Conservation (phyloP, 1,140 invertebrate genomes). For the Microvelia longipes region DNA sequence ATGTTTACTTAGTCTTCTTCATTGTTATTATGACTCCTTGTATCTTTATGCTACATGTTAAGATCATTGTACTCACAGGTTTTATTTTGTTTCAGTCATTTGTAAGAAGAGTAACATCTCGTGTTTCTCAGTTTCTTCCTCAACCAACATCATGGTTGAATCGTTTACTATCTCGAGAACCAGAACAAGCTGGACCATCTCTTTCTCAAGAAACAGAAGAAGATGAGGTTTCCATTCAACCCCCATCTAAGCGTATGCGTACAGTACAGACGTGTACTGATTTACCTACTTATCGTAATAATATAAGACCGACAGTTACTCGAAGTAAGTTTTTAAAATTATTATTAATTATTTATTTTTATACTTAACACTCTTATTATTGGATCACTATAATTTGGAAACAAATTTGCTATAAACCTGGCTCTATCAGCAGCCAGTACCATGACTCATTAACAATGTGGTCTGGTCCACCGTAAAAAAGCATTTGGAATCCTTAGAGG, state of each 20-base stretch:
- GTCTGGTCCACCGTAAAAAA: too few relatives aligned
- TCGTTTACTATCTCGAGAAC: slow-evolving; percentile 1
- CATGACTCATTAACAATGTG: too few relatives aligned
- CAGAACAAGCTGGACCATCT: not conserved
- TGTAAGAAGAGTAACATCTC: slow-evolving; percentile 5
- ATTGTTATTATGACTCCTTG: too few relatives aligned
- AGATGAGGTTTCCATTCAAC: slow-evolving; percentile 1
- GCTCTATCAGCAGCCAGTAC: too few relatives aligned
- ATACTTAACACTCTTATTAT: too few relatives aligned
- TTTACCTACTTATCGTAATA: slow-evolving; percentile 3
- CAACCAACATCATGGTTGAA: slow-evolving; percentile 10
- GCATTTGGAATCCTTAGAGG: too few relatives aligned
- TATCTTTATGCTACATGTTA: too few relatives aligned
- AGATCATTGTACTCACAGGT: too few relatives aligned
- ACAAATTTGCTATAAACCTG: too few relatives aligned
- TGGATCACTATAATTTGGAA: too few relatives aligned
- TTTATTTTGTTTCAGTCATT: slow-evolving; percentile 7
- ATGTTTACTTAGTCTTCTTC: too few relatives aligned
- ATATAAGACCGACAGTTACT: not conserved
- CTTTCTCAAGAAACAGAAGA: slow-evolving; percentile 4
- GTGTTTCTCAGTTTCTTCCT: slow-evolving; percentile 6
- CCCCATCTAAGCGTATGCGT: slow-evolving; percentile 6
- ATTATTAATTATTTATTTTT: not conserved
- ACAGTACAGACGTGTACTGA: not conserved
- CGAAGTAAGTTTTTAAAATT: slow-evolving; percentile 4